Evolutionary conservation across 2,113 vertebrate species (phyloP).

Genomic region (Marcusenius ussheri): DNA sequence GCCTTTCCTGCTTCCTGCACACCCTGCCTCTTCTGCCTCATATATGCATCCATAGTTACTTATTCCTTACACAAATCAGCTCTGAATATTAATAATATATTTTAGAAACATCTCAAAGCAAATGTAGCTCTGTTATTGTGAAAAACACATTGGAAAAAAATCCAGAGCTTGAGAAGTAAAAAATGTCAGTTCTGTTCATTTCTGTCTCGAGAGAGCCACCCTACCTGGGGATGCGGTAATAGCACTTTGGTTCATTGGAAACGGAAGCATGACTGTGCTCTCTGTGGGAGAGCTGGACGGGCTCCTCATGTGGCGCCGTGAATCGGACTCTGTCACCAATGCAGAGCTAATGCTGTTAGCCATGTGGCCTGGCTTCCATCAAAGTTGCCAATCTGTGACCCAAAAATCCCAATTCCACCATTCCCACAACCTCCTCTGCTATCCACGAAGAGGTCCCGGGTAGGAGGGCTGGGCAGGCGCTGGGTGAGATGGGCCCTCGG

Average conservation of each 20-base stretch:
- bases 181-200: constrained; percentile 1
- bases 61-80: neutral
- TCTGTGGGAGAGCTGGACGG: neutral
- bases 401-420: neutral
- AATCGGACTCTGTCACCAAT: constrained; percentile 30
- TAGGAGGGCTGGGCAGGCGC: neutral
- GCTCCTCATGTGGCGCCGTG: neutral
- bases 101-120: neutral
- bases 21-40: neutral
- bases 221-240: neutral
- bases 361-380: constrained; percentile 47
- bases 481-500: neutral
- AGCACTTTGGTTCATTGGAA: neutral
- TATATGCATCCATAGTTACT: neutral
- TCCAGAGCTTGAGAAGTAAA: neutral
- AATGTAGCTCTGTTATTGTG: neutral
- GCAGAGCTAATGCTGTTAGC: constrained; percentile 42
- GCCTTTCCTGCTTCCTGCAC: neutral
- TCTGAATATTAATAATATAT: neutral
- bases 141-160: neutral
- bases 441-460: neutral
- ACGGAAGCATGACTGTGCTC: constrained; percentile 32
- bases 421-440: neutral
- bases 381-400: neutral
- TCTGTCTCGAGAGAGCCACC: neutral